phyloP scores from a whole-genome alignment of 1,140 invertebrate genomes.

The Dendrolimus punctatus region DNA sequence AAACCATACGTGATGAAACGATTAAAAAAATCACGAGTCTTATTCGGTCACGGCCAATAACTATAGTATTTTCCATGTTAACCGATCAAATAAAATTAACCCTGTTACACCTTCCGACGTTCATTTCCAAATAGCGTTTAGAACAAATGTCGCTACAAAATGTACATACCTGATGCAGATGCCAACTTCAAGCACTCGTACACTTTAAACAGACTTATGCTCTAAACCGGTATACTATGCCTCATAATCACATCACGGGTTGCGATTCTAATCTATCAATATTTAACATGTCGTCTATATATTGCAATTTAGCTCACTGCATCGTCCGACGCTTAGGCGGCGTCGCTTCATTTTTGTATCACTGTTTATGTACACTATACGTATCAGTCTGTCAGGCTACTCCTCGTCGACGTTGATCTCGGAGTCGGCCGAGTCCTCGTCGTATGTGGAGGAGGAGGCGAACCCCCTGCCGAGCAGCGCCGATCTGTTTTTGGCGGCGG shows the following conservation, averaged over 20 bases:
- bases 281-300: constrained; percentile 26
- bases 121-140: too few relatives aligned
- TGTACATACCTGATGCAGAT: constrained; percentile 51
- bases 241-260: constrained; percentile 28
- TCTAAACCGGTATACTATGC: constrained; percentile 42
- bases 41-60: too few relatives aligned
- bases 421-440: constrained; percentile 65
- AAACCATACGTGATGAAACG: too few relatives aligned
- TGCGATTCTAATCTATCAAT: constrained; percentile 27
- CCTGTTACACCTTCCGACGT: constrained; percentile 20
- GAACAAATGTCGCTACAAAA: constrained; percentile 1
- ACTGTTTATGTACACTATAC: constrained; percentile 34
- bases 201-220: constrained; percentile 29
- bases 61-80: too few relatives aligned
- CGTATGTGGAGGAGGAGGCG: constrained; percentile 64
- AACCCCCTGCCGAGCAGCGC: constrained; percentile 67
- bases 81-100: constrained; percentile 20
- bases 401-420: constrained; percentile 69
- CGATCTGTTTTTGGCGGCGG: constrained; percentile 98
- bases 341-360: constrained; percentile 22
- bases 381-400: constrained; percentile 45
- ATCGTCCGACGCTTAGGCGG: constrained; percentile 18
- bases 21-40: too few relatives aligned
- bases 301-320: constrained; percentile 34
- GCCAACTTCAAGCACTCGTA: constrained; percentile 48